phyloP scores from a whole-genome alignment of 2,113 vertebrate species.

The Sinocyclocheilus maitianheensis region DNA sequence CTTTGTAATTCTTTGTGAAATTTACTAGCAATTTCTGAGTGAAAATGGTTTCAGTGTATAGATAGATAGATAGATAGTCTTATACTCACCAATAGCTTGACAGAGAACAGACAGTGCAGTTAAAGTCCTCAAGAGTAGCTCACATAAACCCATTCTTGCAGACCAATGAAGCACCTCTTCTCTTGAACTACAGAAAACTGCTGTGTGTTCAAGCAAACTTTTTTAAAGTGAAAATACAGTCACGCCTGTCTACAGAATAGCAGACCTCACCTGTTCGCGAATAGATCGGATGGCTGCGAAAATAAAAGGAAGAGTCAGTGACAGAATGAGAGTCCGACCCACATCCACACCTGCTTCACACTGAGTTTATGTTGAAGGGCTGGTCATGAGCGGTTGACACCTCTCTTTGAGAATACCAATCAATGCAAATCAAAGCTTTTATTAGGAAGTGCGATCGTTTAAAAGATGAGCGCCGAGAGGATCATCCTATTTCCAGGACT shows the following conservation, averaged over 20 bases:
- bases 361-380: conserved; percentile 50
- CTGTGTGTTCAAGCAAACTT: neutral
- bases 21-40: too few species aligned
- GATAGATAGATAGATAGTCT: conserved; percentile 31
- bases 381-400: conserved; percentile 63
- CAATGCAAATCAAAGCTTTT: conserved; percentile 60
- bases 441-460: conserved; percentile 56
- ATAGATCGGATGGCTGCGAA: neutral
- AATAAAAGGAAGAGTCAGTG: conserved; percentile 3
- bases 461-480: conserved; percentile 64
- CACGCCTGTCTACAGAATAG: neutral
- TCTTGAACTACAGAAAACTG: conserved; percentile 18
- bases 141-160: conserved; percentile 74
- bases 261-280: neutral
- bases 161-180: conserved; percentile 57
- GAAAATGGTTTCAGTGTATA: neutral
- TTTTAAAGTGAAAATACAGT: neutral
- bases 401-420: conserved; percentile 58
- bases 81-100: conserved; percentile 64
- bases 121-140: conserved; percentile 59
- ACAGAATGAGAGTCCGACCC: conserved; percentile 59
- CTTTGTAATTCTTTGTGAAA: too few species aligned
- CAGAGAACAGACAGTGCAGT: conserved; percentile 57
- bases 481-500: neutral
- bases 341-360: conserved; percentile 3